phyloP scores from a whole-genome alignment of 2,113 vertebrate genomes.

The Hippolais icterina region DNA sequence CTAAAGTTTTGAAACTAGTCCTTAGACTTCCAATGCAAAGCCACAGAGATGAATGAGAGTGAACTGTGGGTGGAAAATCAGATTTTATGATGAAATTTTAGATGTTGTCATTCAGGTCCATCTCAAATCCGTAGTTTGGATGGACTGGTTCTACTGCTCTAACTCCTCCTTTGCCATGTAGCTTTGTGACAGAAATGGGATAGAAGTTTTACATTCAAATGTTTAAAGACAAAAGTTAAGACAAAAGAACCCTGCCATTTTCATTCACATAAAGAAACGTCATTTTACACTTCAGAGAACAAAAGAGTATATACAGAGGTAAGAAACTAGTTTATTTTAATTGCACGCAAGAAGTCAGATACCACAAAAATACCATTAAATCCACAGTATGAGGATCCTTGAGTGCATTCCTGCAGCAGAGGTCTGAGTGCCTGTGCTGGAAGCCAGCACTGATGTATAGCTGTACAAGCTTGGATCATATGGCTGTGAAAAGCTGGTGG shows the following conservation, averaged over 20 bases:
- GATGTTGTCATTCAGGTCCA: not conserved
- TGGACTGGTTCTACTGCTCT: conserved; percentile 15
- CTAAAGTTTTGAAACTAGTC: not conserved
- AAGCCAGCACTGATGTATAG: not conserved
- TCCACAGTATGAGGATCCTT: not conserved
- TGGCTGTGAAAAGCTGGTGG: not conserved
- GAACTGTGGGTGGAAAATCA: conserved; percentile 32
- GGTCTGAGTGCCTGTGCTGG: not conserved
- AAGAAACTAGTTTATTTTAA: not conserved
- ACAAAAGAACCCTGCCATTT: not conserved
- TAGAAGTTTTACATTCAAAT: not conserved
- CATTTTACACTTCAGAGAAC: not conserved
- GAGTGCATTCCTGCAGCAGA: not conserved
- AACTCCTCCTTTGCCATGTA: not conserved
- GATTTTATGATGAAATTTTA: not conserved
- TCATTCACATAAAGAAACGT: not conserved
- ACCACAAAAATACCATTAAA: not conserved
- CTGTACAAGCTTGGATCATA: not conserved
- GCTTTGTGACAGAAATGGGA: not conserved
- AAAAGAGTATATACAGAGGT: not conserved
- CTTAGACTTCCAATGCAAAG: not conserved
- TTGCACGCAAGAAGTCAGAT: not conserved
- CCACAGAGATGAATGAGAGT: not conserved
- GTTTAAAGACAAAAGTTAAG: not conserved
- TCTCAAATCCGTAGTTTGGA: not conserved